A percentile compares a stretch with the other conserved stretches of the same genome.
These are phyloP conservation scores for Archilochus colubris DNA, from an alignment of 2,113 vertebrate genomes.

Conservation along the genomic window DNA sequence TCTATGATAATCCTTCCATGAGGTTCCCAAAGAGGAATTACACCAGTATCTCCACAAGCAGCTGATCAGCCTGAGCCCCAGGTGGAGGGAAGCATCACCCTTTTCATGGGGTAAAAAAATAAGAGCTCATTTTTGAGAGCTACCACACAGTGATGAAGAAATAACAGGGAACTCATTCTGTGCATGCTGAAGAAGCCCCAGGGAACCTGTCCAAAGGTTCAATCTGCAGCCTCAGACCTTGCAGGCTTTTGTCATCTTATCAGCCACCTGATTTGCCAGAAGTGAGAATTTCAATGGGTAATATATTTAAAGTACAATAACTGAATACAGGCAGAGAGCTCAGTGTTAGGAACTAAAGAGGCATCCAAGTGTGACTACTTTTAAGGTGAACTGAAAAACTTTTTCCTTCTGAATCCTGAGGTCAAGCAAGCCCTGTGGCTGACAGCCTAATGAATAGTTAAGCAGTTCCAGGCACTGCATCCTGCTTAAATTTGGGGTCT, in stretches of 20 bases:
- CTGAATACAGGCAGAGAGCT: background rate
- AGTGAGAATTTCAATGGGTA: background rate
- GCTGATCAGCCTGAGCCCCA: background rate
- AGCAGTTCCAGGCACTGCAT: background rate
- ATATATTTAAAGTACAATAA: background rate
- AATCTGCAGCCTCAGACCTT: background rate
- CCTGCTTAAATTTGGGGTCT: background rate
- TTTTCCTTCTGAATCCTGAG: background rate
- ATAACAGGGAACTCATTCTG: background rate
- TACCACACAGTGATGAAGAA: background rate
- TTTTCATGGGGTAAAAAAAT: background rate
- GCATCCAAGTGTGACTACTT: background rate
- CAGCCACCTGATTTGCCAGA: background rate
- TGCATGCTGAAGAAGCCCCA: accelerated
- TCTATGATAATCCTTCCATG: background rate
- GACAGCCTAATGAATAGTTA: background rate
- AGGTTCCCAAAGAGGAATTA: background rate
- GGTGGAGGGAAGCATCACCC: background rate
- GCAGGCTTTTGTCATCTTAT: background rate
- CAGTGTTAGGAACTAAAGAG: background rate
- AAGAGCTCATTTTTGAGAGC: background rate
- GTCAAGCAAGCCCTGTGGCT: background rate
- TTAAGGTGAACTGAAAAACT: background rate
- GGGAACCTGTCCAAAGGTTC: background rate
- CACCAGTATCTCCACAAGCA: background rate